These are phyloP conservation scores for Eueremaeus valkanovi DNA, from an alignment of 2,888 invertebrate genomes.

Conservation along the genomic window DNA sequence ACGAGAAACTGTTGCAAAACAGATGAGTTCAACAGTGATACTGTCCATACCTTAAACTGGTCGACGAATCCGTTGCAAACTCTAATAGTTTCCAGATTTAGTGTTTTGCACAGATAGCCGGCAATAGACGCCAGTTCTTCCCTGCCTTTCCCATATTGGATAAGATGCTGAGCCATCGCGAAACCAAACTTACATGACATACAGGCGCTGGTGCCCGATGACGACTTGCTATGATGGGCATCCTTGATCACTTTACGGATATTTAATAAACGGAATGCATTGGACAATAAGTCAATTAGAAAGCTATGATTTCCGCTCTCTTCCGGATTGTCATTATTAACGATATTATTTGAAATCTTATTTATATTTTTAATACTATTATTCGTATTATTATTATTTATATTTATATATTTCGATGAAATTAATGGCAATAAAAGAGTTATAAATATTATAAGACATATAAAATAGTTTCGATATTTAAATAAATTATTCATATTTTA, in stretches of 20 bases:
- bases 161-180: slow-evolving; percentile 43
- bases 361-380: not conserved
- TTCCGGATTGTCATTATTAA: not conserved
- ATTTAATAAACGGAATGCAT: slow-evolving; percentile 39
- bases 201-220: slow-evolving; percentile 28
- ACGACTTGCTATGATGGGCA: slow-evolving; percentile 33
- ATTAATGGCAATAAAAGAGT: not conserved
- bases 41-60: slow-evolving; percentile 45
- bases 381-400: not conserved
- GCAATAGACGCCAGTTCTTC: slow-evolving; percentile 45
- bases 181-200: slow-evolving; percentile 44
- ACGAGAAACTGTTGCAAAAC: not conserved
- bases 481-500: slow-evolving; percentile 15
- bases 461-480: no score
- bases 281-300: slow-evolving; percentile 31
- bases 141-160: slow-evolving; percentile 44
- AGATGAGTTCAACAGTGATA: not conserved
- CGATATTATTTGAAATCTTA: not conserved
- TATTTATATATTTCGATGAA: slow-evolving; percentile 2
- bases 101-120: slow-evolving; percentile 43
- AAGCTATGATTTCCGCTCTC: slow-evolving; percentile 5
- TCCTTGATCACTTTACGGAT: slow-evolving; percentile 38
- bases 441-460: not conserved
- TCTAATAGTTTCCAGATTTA: slow-evolving; percentile 43
- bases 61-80: slow-evolving; percentile 46